Base-by-base conservation (phyloP, 2,113 vertebrate genomes). In the pig (Sus scrofa) region DNA sequence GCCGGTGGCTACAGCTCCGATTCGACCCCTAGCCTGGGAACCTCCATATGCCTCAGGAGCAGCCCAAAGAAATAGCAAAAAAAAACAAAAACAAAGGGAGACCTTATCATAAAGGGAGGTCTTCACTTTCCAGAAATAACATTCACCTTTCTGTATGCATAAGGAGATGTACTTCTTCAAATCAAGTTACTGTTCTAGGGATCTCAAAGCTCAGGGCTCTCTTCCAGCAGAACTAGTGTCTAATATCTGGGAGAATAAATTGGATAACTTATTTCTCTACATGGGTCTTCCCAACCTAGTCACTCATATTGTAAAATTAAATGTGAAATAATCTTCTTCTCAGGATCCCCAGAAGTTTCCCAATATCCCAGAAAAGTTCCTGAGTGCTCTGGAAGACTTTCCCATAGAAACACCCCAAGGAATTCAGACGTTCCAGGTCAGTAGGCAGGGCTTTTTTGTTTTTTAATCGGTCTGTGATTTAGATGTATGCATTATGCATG, bases 401-500 rank as follows among this genome's bases (percentile, higher is more conserved):
- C 98, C 99, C 86, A 98, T 97, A 88, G 96, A 96, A 92, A 98
- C 99, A 89, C 98, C 98, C 0, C 98, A 93, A 86, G 98, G 99
- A 58, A 81, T 98, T 71, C 99, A 99, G 97, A 98, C 99, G 96
- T 99, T 99, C 91, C 99, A 99, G 99, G 99, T 99, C 73, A 86
- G 98, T 97, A 27, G 50, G 44, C 32, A 9, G 19, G 2, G 34
- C 6, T 52, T 74, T 74, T 71, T 52, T 56, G 34, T 24, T 63
- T 87, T 84, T 81, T 84, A 52, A 78, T 84, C 30, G 71, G 7
- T 75, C 37, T 67, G 39, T 4, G 13, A 26, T 68, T 70, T 26
- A 88, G 32, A 52, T 20, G 4, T 34, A 30, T 27, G 4, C 2
- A 22, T 62, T 56, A 18, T n/a, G 3, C 32, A 77, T 58, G 2